phyloP scores from a whole-genome alignment of 2,113 vertebrate species.

The Uria aalge region DNA sequence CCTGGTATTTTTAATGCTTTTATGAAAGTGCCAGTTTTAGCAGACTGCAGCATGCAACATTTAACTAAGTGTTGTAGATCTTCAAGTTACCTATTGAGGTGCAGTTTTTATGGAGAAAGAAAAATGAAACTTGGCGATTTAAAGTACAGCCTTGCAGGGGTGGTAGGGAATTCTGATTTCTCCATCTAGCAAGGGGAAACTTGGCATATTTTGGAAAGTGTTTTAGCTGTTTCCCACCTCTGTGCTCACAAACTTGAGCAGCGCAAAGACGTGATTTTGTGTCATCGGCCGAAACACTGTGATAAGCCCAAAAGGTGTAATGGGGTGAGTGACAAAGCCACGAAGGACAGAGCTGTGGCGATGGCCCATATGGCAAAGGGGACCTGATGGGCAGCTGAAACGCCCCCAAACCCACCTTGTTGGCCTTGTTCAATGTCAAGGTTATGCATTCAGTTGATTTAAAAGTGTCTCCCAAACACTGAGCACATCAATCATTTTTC shows the following conservation, averaged over 20 bases:
- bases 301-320: neutral
- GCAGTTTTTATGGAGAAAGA: neutral
- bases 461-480: neutral
- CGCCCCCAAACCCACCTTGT: neutral
- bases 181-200: neutral
- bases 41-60: neutral
- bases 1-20: neutral
- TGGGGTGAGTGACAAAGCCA: neutral
- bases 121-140: neutral
- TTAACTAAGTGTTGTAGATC: neutral
- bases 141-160: neutral
- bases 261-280: neutral
- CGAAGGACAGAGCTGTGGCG: neutral
- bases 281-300: neutral
- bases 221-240: neutral
- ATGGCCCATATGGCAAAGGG: neutral
- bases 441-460: neutral
- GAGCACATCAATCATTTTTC: neutral
- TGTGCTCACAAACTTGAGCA: neutral
- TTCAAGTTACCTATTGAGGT: neutral
- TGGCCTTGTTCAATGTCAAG: neutral
- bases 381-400: neutral
- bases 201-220: neutral
- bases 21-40: neutral
- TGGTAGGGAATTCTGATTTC: neutral